Base-by-base conservation (phyloP, 1,140 invertebrate species). In the Ruditapes philippinarum region DNA sequence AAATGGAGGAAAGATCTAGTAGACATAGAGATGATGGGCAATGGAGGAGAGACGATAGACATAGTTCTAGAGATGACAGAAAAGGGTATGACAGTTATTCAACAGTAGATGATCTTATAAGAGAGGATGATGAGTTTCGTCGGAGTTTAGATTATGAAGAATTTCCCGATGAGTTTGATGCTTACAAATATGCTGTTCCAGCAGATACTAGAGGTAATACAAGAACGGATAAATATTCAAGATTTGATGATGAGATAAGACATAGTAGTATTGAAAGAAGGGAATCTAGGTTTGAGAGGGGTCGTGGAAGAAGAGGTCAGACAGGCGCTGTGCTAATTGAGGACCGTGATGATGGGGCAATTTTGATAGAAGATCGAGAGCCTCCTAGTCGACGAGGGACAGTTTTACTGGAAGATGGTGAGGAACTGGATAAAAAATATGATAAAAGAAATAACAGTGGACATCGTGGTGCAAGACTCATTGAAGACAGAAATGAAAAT, bases 371-470 rank as follows among this genome's bases (percentile, higher is more conserved):
- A 28, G 49, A 42, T 14, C 25, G 73, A 31, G 49, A 54, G n/a
- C 22, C 0, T 40, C n/a, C n/a, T 25, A 74, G 36, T 49, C 17
- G 51, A 2, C 5, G 5, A 40, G 84, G 73, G 9, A 40, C 84
- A n/a, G 51, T 86, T n/a, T 65, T 86, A n/a, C 11, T 57, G 36
- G 51, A 76, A 78, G 73, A 86, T 76, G 57, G 70, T 31, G 54
- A 76, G n/a, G 79, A 82, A n/a, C 14, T 28, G 38, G 76, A 57
- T 51, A 49, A 51, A 14, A 42, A 38, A 36, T 45, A 22, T 51
- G 45, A 51, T 14, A 33, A 81, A 14, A 38, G 33, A 81, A 65
- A 36, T 2, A 36, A 79, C 19, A 57, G 31, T 22, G 17, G 31
- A 51, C 33, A 31, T 31, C 36, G 19, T 40, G n/a, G 11, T 28